Evolutionary conservation across 2,888 invertebrate genomes (phyloP), one percentile per base, ranked within the genome.

Genomic region (Luffia ferchaultella): DNA sequence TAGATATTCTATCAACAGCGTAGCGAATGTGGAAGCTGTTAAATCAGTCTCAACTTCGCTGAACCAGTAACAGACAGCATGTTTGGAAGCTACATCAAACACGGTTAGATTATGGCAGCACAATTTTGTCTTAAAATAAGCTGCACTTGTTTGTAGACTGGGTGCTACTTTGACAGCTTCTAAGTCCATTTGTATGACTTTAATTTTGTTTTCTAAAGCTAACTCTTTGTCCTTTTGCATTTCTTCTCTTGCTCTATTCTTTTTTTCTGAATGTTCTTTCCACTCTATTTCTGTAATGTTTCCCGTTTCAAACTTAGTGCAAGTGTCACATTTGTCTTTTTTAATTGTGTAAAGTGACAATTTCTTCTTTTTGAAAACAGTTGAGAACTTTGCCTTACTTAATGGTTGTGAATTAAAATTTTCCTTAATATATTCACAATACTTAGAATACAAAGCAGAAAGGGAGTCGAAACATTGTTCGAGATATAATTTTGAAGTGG

Each of bases 251-350:
- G 30, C 30, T 30, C 30, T 7, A 30, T 30, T 30, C 12, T 30
- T 30, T 30, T 30, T n/a, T 42, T 17, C 3, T 16, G 18, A 45
- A 49, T 54, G 53, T 41, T 9, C 44, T 18, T 51, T 18, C 20
- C 55, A 55, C 49, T 50, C 50, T 12, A 40, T 48, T 49, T 3
- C 42, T 42, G 50, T 51, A 12, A 56, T 50, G 46, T 58, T 57
- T 9, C 58, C 58, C 18, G 20, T 55, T 45, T 16, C 46, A 48
- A 59, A 50, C 12, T 52, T 45, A 20, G 20, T 41, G 47, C 60
- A 60, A 17, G 47, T 46, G 46, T 59, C 60, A 44, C 60, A 60
- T 57, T 57, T 59, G 49, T 62, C 58, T 49, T 58, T 60, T 54
- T 59, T 58, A 30, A 58, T 49, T 1, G 53, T 57, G 20, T 57